phyloP scores from a whole-genome alignment of 1,140 invertebrate genomes.

The Drosophila sp. region DNA sequence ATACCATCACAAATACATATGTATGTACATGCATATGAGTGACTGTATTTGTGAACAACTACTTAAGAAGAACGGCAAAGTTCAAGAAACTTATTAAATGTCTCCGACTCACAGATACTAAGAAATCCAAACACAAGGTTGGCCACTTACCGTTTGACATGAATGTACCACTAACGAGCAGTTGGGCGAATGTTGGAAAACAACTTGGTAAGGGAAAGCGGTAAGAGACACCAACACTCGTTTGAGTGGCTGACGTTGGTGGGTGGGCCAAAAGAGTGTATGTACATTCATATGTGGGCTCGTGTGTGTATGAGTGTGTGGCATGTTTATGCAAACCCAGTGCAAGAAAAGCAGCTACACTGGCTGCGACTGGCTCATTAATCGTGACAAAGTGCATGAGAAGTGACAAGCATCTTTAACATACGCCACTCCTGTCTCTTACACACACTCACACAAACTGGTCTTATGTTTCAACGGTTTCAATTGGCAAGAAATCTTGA shows the following conservation, averaged over 20 bases:
- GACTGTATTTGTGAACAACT: neutral
- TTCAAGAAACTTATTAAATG: slow-evolving; percentile 64
- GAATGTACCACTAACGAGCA: slow-evolving; percentile 60
- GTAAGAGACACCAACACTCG: slow-evolving; percentile 16
- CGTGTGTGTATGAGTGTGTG: slow-evolving; percentile 1
- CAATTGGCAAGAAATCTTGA: neutral
- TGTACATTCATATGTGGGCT: neutral
- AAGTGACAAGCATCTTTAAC: slow-evolving; percentile 30
- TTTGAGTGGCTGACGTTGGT: neutral
- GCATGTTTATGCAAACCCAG: slow-evolving; percentile 8
- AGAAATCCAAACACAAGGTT: slow-evolving; percentile 8
- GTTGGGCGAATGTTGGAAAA: slow-evolving; percentile 35
- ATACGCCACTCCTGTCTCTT: neutral
- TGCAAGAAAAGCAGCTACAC: neutral
- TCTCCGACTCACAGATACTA: slow-evolving; percentile 23
- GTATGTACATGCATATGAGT: neutral
- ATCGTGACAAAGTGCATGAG: slow-evolving; percentile 44
- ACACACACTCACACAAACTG: neutral
- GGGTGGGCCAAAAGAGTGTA: neutral
- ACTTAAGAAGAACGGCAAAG: slow-evolving; percentile 40
- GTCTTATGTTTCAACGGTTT: neutral
- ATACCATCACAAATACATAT: neutral
- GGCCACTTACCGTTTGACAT: slow-evolving; percentile 62
- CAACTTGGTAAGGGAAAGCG: slow-evolving; percentile 12
- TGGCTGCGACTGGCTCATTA: slow-evolving; percentile 38